Base-by-base conservation (phyloP, 2,113 vertebrate species). In the Planiliza haematocheilus region DNA sequence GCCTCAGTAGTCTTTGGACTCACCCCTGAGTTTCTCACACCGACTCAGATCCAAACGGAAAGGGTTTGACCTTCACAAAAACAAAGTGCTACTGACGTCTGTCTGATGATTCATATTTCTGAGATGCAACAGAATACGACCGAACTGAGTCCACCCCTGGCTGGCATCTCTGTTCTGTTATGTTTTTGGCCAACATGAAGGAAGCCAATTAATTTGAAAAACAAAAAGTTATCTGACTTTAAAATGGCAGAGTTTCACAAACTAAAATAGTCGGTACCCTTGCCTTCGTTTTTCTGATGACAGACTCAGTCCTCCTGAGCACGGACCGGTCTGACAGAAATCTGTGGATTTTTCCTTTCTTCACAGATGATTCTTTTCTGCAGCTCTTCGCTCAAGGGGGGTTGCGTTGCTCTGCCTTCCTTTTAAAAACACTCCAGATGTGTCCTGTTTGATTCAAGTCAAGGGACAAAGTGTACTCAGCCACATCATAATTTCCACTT, bases 1-100 rank as follows among this genome's bases (percentile, higher is more conserved):
- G 73, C 74, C 76, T 88, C 74, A 66, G 75, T 71, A 72, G 83
- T 83, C 83, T 83, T 74, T 84, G 69, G 83, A 85, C 62, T 89
- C 77, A 79, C 70, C 89, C 83, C 79, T 39, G 74, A 67, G 52
- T 83, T 81, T 77, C 77, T 72, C 56, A 79, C 73, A 21, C 52
- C 38, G 50, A 50, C 42, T 46, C 53, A 0, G n/a, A 74, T 76
- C 63, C 76, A 82, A 71, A 82, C 57, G 61, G 52, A 61, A 72
- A 66, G 36, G 52, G 65, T 62, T 70, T 18, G 7, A 81, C 82
- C 71, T 83, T 88, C 67, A 49, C 9, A 74, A 11, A 62, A 51
- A 88, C 49, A 74, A 83, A 83, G 57, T 69, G 10, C 17, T 21
- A 14, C 70, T 36, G 10, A 61, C 52, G 20, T 58, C 24, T 51